Percentiles rank a stretch among this genome's conserved stretches.
Conservation (phyloP, 1,140 invertebrate species). For the Solenopsis fugax region DNA sequence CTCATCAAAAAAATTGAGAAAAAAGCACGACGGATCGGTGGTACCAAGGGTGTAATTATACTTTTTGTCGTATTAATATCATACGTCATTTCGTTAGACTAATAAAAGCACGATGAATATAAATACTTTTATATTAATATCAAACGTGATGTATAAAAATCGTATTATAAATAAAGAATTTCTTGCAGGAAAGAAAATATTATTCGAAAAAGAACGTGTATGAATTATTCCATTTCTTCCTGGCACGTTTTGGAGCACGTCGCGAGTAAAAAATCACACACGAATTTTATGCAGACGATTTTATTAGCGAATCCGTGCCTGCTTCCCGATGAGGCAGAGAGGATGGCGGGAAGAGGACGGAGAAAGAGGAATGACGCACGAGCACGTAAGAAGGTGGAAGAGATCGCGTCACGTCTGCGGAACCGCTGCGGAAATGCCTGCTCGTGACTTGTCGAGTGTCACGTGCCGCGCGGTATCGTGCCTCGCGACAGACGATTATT, state of each 20-base stretch:
- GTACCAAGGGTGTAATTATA: slow-evolving; percentile 27
- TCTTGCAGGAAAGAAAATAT: not conserved
- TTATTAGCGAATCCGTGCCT: slow-evolving; percentile 22
- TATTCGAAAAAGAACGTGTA: not conserved
- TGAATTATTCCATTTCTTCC: not conserved
- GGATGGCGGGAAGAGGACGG: slow-evolving; percentile 51
- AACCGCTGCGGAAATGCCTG: slow-evolving; percentile 82
- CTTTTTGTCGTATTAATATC: not conserved
- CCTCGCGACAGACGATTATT: slow-evolving; percentile 72
- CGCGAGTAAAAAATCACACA: not conserved
- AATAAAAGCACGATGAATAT: not conserved
- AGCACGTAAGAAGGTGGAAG: slow-evolving; percentile 71
- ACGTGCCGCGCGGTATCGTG: slow-evolving; percentile 77
- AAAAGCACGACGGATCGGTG: not conserved
- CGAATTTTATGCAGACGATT: not conserved
- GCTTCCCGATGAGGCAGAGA: slow-evolving; percentile 22
- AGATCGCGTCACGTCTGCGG: slow-evolving; percentile 81
- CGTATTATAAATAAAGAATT: slow-evolving; percentile 9
- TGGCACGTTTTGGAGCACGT: not conserved
- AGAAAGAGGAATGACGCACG: slow-evolving; percentile 34
- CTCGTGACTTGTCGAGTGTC: slow-evolving; percentile 80
- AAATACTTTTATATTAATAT: not conserved
- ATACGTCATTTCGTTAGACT: not conserved
- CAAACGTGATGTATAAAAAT: not conserved
- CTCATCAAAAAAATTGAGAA: not conserved